phyloP scores from a whole-genome alignment of 2,888 invertebrate species.

The Andrena fulva region DNA sequence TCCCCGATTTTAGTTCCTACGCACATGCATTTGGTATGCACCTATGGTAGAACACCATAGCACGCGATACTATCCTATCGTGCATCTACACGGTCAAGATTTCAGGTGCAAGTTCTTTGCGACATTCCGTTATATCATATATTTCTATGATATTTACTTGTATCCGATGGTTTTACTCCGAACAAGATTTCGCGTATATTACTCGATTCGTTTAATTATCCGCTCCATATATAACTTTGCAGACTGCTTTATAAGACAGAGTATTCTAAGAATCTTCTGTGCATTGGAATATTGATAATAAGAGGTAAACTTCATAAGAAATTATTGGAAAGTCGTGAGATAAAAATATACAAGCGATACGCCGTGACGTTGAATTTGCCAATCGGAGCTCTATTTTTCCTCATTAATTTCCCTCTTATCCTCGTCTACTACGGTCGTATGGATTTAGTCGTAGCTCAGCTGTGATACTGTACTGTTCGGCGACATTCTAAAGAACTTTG shows the following conservation, averaged over 20 bases:
- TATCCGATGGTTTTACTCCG: not conserved
- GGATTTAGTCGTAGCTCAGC: constrained; percentile 38
- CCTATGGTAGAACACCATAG: constrained; percentile 51
- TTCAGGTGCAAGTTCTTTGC: not conserved
- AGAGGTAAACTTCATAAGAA: not conserved
- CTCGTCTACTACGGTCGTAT: constrained; percentile 25
- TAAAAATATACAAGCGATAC: constrained; percentile 26
- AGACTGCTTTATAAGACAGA: not conserved
- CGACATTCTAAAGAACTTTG: not conserved
- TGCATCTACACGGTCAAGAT: constrained; percentile 1
- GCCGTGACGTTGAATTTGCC: constrained; percentile 34
- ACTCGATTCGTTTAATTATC: not conserved
- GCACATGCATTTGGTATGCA: constrained; percentile 64
- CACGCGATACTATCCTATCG: constrained; percentile 21
- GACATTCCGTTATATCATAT: not conserved
- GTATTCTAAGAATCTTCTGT: not conserved
- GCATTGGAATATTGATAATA: not conserved
- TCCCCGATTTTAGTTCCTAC: constrained; percentile 66
- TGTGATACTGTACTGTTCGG: not conserved
- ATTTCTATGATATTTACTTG: not conserved
- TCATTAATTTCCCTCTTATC: constrained; percentile 26
- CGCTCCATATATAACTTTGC: not conserved
- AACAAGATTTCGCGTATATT: not conserved
- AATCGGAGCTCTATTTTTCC: constrained; percentile 19
- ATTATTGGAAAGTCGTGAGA: constrained; percentile 16